phyloP scores from a whole-genome alignment of 2,797 vertebrate species.

The Chloroceryle inda region DNA sequence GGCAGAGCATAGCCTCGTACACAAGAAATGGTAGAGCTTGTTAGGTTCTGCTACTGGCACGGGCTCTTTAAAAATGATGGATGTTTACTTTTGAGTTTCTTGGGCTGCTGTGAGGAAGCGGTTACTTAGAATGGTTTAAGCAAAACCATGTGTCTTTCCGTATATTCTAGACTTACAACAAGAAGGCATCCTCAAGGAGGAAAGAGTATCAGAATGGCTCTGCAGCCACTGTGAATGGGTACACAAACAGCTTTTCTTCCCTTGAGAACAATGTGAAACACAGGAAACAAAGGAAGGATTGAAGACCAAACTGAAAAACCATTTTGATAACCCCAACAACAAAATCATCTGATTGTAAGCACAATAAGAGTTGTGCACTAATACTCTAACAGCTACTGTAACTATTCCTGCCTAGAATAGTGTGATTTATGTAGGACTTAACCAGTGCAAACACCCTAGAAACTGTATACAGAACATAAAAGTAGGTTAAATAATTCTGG shows the following conservation, averaged over 20 bases:
- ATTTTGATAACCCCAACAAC: constrained; percentile 71
- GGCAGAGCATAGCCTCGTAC: not conserved
- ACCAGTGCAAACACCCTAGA: constrained; percentile 82
- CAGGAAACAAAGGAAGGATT: constrained; percentile 90
- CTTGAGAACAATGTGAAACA: constrained; percentile 81
- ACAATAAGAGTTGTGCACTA: constrained; percentile 81
- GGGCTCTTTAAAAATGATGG: not conserved
- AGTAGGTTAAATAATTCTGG: constrained; percentile 81
- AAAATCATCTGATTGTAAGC: constrained; percentile 82
- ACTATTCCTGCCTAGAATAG: constrained; percentile 83
- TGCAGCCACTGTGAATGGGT: constrained; percentile 83
- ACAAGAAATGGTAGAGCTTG: not conserved
- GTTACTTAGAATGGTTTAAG: constrained; percentile 19
- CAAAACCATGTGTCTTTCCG: constrained; percentile 13
- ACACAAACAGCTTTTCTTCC: constrained; percentile 85
- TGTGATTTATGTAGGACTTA: constrained; percentile 82
- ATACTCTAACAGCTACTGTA: constrained; percentile 83
- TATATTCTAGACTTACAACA: constrained; percentile 91
- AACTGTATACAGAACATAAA: constrained; percentile 76
- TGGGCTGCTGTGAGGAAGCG: not conserved
- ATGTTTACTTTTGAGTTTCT: not conserved
- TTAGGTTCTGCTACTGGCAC: not conserved
- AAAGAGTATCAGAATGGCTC: constrained; percentile 90
- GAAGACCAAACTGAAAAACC: constrained; percentile 75
- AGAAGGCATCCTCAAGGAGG: constrained; percentile 82